Base-by-base conservation (phyloP, 2,888 invertebrate genomes). In the Cyrtodaria siliqua region DNA sequence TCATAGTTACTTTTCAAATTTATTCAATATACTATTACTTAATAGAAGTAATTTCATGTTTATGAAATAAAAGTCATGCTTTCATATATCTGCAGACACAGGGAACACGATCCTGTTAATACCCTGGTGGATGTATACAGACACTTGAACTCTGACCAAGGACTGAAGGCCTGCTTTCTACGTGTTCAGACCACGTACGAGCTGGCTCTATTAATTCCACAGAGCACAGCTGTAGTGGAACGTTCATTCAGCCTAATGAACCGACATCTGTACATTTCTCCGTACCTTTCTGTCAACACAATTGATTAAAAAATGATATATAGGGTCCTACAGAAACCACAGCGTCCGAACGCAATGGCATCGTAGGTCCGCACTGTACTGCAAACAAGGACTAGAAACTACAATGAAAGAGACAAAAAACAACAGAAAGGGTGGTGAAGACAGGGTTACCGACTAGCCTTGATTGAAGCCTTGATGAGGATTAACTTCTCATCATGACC, bases 181-280 rank as follows among this genome's bases (percentile, higher is more conserved):
- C 29, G 59, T 14, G 59, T 67, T 12, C 27, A 59, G 27, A 24
- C n/a, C 24, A 26, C 59, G 20, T 60, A 59, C 26, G 42, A 67
- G 23, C 38, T 59, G 23, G 67, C 67, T 2, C 2, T 44, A 18
- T 53, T 69, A 1, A 69, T 69, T 44, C 69, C 61, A 0, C 61
- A 69, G 49, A 55, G 55, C 23, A 69, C 69, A 2, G 69, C 55
- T 49, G 69, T 63, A 12, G 63, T 63, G 16, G 63, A 53, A n/a
- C 52, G 63, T 12, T 9, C 42, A 42, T 68, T 68, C 47, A 53
- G 53, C 24, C 44, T 53, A n/a, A 68, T 68, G 60, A 60, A 60
- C n/a, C 53, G 68, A 68, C 53, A 20, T 68, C 9, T 60, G 60
- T 44, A 68, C 68, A 4, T 50, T 42, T 24, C 18, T 40, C 1